phyloP scores from a whole-genome alignment of 1,140 invertebrate genomes.

The Brachionus rotundiformis region DNA sequence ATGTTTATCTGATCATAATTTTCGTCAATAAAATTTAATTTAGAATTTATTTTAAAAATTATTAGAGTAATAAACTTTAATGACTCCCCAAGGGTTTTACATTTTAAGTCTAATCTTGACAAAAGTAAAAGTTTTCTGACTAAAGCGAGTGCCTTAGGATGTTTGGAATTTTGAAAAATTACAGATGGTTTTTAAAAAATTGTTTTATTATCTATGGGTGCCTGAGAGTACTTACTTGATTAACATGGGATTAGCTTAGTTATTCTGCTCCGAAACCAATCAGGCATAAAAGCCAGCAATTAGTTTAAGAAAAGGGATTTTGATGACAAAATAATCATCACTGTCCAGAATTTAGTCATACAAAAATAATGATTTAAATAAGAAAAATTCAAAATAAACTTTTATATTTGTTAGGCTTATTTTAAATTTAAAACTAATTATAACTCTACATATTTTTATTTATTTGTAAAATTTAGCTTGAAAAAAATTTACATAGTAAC shows the following conservation, averaged over 20 bases:
- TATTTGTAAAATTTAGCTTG: background rate
- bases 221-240: background rate
- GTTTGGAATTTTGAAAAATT: background rate
- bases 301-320: background rate
- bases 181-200: background rate
- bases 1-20: background rate
- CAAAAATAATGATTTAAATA: background rate
- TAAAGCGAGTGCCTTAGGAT: background rate
- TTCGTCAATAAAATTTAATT: background rate
- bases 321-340: background rate
- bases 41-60: background rate
- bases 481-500: background rate
- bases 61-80: background rate
- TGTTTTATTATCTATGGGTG: background rate
- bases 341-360: background rate
- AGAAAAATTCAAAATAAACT: background rate
- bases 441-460: background rate
- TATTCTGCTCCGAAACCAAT: background rate
- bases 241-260: background rate
- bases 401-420: background rate
- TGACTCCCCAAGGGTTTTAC: background rate
- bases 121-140: background rate
- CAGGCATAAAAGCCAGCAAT: constrained; percentile 12
- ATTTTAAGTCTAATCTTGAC: background rate
- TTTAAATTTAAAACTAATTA: background rate